Base-by-base conservation (phyloP, 1,140 invertebrate species). In the Pomacea maculata region DNA sequence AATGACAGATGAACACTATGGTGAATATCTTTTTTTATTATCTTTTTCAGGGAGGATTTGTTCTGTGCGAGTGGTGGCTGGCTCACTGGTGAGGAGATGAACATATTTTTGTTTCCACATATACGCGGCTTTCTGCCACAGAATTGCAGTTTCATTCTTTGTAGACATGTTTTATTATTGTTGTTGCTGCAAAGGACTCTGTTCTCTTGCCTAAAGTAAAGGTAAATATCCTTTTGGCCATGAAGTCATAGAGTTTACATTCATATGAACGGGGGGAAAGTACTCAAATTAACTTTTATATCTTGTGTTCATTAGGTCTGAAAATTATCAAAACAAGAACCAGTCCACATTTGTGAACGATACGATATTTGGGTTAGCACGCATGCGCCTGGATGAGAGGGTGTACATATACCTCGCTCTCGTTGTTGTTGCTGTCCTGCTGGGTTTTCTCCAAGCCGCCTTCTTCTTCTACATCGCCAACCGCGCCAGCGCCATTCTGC, bases 21-120 rank as follows among this genome's bases (percentile, higher is more conserved):
- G 0, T 61, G 11, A 61, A 61, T 61, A 61, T 14, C 57, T 14
- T 61, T 14, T 14, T 14, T 61, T 17, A 61, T 61, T 2, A 72
- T 71, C 17, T 61, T 14, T 85, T 86, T 29, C 80, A 85, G 83
- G 84, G 81, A 25, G 64, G 74, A n/a, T 86, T 82, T 83, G 78
- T 86, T 15, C 21, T 86, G 29, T 82, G 84, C 78, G 86, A 86
- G 76, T 86, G 86, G 86, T 85, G 84, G 84, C 65, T 86, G n/a
- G 84, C 84, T 15, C 83, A 83, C 61, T 86, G 86, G 86, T 86
- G 75, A 81, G 84, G 80, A 19, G 19, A 7, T 72, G 29, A n/a
- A 54, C 12, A 10, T 34, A 70, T 73, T 71, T 73, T 73, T 8
- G n/a, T 73, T 52, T 45, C 71, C 15, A 17, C 15, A 17, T 6